phyloP scores from a whole-genome alignment of 2,113 vertebrate genomes.

The Microtus oregoni region DNA sequence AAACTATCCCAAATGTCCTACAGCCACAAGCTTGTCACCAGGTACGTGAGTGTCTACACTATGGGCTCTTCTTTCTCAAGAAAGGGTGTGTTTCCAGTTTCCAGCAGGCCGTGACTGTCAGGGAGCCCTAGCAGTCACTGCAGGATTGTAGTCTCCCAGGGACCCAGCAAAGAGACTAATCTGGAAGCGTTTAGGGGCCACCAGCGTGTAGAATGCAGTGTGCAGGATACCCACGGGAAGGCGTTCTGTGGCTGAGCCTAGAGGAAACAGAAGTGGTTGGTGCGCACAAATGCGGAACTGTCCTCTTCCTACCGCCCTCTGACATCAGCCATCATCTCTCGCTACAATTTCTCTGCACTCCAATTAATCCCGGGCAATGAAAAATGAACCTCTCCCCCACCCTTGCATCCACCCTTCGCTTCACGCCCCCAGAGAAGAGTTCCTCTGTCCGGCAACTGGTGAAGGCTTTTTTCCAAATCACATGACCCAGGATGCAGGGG shows the following conservation, averaged over 20 bases:
- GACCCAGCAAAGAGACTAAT: not conserved
- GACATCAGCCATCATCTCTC: conserved; percentile 81
- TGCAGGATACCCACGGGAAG: conserved; percentile 70
- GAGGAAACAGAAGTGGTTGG: conserved; percentile 83
- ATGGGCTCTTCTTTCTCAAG: not conserved
- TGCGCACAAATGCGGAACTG: conserved; percentile 26
- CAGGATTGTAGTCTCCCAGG: not conserved
- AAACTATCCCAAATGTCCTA: not conserved
- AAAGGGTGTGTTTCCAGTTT: not conserved
- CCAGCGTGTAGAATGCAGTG: not conserved
- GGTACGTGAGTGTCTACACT: not conserved
- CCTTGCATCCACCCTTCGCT: conserved; percentile 76
- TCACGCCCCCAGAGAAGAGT: conserved; percentile 87
- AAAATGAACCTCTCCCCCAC: conserved; percentile 86
- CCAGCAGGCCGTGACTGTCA: not conserved
- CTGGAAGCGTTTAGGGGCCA: not conserved
- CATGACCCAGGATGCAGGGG: conserved; percentile 90
- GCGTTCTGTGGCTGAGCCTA: conserved; percentile 38
- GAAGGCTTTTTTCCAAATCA: conserved; percentile 89
- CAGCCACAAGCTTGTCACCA: not conserved
- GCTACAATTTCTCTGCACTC: conserved; percentile 48
- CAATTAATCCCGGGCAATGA: conserved; percentile 77
- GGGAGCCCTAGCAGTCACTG: not conserved
- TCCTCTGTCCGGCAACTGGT: conserved; percentile 76
- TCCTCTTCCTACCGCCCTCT: conserved; percentile 72